Evolutionary conservation across 1,140 invertebrate genomes (phyloP), one percentile per base, ranked within the genome.

Genomic region (Brachionus plicatilis): DNA sequence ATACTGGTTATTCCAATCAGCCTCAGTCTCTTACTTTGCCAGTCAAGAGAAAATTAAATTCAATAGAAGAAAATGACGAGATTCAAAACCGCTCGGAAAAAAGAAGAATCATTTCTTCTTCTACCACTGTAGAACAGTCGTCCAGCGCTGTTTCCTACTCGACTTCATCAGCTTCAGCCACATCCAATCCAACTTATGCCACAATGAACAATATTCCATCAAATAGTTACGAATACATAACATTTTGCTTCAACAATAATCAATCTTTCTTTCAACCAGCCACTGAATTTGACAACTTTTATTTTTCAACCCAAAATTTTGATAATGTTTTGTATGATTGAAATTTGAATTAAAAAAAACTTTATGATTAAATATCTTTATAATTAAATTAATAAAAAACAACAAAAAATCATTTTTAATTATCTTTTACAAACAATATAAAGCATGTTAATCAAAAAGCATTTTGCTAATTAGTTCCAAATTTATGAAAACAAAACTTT

Each of bases 271-370:
- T 76, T 27, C 72, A 76, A 27, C 72, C 72, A 76, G 72, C 72
- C 4, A 47, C n/a, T n/a, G 72, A 76, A 50, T 76, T 76, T n/a
- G 72, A 76, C 9, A 76, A 76, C 20, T 76, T 76, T 76, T 76
- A 76, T 76, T 47, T 27, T 50, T 24, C 72, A n/a, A 43, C 41
- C 17, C 33, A 72, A n/a, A 41, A 72, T 41, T 20, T 43, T 43
- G 68, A 72, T 9, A 72, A 72, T 72, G 33, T 41, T 72, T 72
- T 60, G 53, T 60, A 72, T 43, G 68, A 72, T 43, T 72, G 20
- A 72, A 68, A 47, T 47, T 60, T 53, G 9, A 60, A 27, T 60
- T 27, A 20, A 60, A 20, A 53, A 53, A 53, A 6, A 53, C 4
- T n/a, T 4, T n/a, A n/a, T n/a, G n/a, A n/a, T n/a, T n/a, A n/a